A percentile compares a stretch with the other conserved stretches of the same genome.
Conservation (phyloP, 2,797 vertebrate genomes). For the Varecia variegata region DNA sequence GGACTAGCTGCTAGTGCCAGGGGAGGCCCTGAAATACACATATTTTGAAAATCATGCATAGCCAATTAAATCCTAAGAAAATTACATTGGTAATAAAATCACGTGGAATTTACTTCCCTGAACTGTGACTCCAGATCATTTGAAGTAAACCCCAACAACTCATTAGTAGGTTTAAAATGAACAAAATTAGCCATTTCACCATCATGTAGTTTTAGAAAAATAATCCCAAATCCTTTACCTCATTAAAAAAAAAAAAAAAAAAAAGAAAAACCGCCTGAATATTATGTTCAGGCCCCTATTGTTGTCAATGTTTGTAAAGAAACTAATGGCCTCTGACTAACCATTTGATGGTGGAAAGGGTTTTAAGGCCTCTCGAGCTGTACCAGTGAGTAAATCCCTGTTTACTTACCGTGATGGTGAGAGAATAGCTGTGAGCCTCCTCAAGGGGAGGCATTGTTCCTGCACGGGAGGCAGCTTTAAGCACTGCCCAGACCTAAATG, state of each 20-base stretch:
- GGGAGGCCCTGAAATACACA: not conserved
- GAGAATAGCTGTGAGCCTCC: not conserved
- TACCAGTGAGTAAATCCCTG: not conserved
- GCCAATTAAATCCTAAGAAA: conserved; percentile 60
- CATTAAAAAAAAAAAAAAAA: not conserved
- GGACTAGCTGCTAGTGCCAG: not conserved
- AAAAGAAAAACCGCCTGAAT: not conserved
- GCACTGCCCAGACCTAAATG: not conserved
- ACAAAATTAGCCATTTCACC: conserved; percentile 38
- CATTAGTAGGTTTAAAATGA: conserved; percentile 51
- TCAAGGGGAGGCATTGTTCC: not conserved
- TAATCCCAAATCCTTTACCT: conserved; percentile 23
- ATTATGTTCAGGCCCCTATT: not conserved
- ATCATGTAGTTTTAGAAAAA: conserved; percentile 45
- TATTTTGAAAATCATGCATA: conserved; percentile 51
- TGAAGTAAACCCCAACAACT: conserved; percentile 2
- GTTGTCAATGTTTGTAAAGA: not conserved
- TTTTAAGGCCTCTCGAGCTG: not conserved
- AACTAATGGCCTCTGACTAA: not conserved
- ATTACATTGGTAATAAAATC: conserved; percentile 47
- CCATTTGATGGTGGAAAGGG: not conserved
- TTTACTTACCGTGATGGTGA: not conserved
- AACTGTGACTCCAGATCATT: conserved; percentile 44
- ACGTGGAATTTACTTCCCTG: conserved; percentile 54
- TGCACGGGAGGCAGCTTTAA: not conserved